phyloP scores from a whole-genome alignment of 2,888 invertebrate genomes.

The Rhagonycha fulva region DNA sequence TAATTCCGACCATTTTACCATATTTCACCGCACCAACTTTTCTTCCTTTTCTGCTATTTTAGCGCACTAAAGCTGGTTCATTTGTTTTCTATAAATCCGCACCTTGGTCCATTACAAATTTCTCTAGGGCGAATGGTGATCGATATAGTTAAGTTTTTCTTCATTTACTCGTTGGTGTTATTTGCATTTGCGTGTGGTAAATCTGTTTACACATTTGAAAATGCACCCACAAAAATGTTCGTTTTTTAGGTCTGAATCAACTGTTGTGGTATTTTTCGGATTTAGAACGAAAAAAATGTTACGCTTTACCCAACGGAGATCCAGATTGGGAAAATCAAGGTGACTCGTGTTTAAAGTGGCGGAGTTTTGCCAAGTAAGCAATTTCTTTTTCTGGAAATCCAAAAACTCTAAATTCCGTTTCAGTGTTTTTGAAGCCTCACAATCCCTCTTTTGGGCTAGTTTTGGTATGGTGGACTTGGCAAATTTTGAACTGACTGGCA shows the following conservation, averaged over 20 bases:
- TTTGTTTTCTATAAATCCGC: conserved; percentile 91
- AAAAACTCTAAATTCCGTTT: conserved; percentile 13
- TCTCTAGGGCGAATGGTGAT: conserved; percentile 88
- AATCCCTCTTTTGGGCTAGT: conserved; percentile 95
- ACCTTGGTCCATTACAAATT: conserved; percentile 90
- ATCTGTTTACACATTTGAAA: conserved; percentile 32
- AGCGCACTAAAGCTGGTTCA: conserved; percentile 91
- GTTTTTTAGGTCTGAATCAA: conserved; percentile 74
- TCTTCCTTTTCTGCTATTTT: conserved; percentile 38
- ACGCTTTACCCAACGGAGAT: conserved; percentile 68
- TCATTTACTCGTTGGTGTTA: conserved; percentile 83
- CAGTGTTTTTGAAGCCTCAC: conserved; percentile 92
- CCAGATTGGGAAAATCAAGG: conserved; percentile 78
- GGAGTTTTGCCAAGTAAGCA: conserved; percentile 80
- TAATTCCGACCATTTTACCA: conserved; percentile 40
- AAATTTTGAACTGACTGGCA: conserved; percentile 85
- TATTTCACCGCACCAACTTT: conserved; percentile 13
- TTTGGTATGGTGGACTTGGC: conserved; percentile 90
- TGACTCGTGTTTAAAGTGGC: conserved; percentile 84
- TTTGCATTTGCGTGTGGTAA: conserved; percentile 92
- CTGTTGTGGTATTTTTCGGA: conserved; percentile 93
- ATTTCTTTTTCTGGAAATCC: not conserved
- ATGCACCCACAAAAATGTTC: not conserved
- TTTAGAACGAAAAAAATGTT: conserved; percentile 80
- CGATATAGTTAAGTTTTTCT: conserved; percentile 91